Evolutionary conservation across 2,113 vertebrate genomes (phyloP).

Genomic region (Rousettus leschenaultii): DNA sequence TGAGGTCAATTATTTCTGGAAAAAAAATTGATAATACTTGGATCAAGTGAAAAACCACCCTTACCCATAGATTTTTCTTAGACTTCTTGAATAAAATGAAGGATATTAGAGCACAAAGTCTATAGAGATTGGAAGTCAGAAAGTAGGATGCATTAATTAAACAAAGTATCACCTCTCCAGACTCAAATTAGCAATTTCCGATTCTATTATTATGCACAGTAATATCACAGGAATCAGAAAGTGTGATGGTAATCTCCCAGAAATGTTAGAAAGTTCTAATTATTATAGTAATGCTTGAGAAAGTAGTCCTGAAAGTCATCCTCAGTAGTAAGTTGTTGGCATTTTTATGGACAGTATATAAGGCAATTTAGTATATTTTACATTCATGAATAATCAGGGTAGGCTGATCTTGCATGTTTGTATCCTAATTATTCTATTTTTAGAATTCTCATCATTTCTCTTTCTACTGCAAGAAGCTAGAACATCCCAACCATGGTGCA

Average conservation of each 20-base stretch:
- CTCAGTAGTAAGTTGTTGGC: neutral
- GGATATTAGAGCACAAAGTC: neutral
- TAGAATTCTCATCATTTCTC: conserved; percentile 41
- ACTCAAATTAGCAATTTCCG: neutral
- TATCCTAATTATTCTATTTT: conserved; percentile 64
- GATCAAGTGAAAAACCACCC: neutral
- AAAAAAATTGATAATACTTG: neutral
- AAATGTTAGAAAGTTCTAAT: conserved; percentile 22
- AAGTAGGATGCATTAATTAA: neutral
- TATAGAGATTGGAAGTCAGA: neutral
- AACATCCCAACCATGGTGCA: neutral
- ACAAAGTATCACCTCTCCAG: neutral
- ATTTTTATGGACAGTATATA: neutral
- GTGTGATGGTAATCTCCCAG: neutral
- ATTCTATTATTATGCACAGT: neutral
- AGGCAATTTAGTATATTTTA: conserved; percentile 44
- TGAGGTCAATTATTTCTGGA: conserved; percentile 9
- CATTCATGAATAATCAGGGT: conserved; percentile 46
- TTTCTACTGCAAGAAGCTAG: neutral
- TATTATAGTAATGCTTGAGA: neutral
- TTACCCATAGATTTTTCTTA: neutral
- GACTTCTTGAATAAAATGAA: neutral
- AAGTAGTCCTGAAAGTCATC: conserved; percentile 21
- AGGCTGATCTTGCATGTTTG: conserved; percentile 49
- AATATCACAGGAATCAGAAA: neutral